These are phyloP conservation scores for Siderastrea siderea DNA, from an alignment of 92 coral and sea anemone species.

Conservation along the genomic window DNA sequence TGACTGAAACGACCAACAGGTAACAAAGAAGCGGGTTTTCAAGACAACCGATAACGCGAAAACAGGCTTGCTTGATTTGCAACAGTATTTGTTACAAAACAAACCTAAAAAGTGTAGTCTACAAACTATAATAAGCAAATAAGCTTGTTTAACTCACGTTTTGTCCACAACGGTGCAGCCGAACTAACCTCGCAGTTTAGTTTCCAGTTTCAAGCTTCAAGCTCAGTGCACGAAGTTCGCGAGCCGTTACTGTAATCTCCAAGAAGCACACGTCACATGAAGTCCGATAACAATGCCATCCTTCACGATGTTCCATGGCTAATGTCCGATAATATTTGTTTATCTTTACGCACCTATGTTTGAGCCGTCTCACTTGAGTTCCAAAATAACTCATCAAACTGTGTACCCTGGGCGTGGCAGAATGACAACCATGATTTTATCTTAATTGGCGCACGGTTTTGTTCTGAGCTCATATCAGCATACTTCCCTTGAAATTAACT, in stretches of 20 bases:
- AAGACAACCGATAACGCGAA: not conserved
- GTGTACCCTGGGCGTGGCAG: conserved; percentile 9
- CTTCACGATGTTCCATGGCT: not conserved
- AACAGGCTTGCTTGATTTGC: not conserved
- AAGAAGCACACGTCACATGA: conserved; percentile 2
- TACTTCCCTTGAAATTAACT: not conserved
- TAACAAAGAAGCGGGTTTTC: not conserved
- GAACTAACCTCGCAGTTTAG: not conserved
- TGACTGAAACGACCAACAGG: conserved; percentile 1
- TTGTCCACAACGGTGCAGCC: not conserved
- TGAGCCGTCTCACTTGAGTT: conserved; percentile 16
- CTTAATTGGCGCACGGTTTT: not conserved
- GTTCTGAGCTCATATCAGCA: not conserved
- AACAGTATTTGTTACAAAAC: conserved; percentile 33
- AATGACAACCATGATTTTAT: conserved; percentile 21
- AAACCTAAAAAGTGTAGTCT: not conserved
- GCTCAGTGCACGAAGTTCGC: not conserved
- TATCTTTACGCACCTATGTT: conserved; percentile 39
- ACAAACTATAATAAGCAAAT: conserved; percentile 8
- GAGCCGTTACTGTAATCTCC: conserved; percentile 10
- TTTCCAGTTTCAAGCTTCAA: not conserved
- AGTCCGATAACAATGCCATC: conserved; percentile 20
- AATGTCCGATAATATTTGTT: conserved; percentile 44
- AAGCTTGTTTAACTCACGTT: conserved; percentile 2
- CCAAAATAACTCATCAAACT: conserved; percentile 37